Evolutionary conservation across 2,888 invertebrate species (phyloP).

Genomic region (Cosmopolites sordidus): DNA sequence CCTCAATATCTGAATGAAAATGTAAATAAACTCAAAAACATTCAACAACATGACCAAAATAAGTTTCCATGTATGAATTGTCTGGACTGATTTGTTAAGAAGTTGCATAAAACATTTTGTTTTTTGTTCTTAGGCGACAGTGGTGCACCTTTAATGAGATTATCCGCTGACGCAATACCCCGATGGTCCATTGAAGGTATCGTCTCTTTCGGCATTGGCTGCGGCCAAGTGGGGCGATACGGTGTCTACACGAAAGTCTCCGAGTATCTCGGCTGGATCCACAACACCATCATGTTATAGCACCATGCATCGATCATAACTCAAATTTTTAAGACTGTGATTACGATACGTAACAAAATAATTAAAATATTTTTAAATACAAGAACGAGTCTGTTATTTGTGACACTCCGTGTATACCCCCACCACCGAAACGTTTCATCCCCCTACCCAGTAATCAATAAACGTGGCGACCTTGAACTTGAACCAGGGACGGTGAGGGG

Average conservation of each 20-base stretch:
- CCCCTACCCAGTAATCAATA: conserved; percentile 1
- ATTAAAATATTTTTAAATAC: not conserved
- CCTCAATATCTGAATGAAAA: too few relatives aligned
- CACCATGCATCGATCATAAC: too few relatives aligned
- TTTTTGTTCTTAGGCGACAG: conserved; percentile 58
- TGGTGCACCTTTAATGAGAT: conserved; percentile 70
- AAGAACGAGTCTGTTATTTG: not conserved
- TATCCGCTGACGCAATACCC: conserved; percentile 41
- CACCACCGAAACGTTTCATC: not conserved
- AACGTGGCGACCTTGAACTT: not conserved
- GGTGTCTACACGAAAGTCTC: conserved; percentile 41
- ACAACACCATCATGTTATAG: conserved; percentile 42
- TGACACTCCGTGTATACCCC: not conserved
- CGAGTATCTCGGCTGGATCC: conserved; percentile 57
- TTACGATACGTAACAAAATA: not conserved
- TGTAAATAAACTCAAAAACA: too few relatives aligned
- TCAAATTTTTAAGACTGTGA: not conserved
- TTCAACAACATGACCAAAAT: too few relatives aligned
- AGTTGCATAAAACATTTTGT: not conserved
- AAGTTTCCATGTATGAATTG: too few relatives aligned
- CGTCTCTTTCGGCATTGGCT: conserved; percentile 59
- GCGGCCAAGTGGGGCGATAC: conserved; percentile 39
- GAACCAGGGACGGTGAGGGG: not conserved
- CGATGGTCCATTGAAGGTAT: conserved; percentile 60
- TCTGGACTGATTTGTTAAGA: too few relatives aligned